A percentile compares a stretch with the other conserved stretches of the same genome.
phyloP scores from a whole-genome alignment of 2,113 vertebrate species.

The Catharus bicknelli region DNA sequence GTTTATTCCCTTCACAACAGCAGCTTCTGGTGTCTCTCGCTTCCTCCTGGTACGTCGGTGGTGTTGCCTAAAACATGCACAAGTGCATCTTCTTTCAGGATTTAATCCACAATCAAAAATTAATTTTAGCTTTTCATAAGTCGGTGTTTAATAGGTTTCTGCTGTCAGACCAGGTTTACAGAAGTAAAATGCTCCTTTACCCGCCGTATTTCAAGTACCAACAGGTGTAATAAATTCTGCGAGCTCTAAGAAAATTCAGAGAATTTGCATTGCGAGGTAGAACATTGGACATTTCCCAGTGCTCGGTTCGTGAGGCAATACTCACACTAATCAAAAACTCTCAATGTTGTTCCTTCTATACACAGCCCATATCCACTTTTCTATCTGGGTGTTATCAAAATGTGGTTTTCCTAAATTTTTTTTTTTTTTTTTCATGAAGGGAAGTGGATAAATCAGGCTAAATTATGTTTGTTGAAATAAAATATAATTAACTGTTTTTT shows the following conservation, averaged over 20 bases:
- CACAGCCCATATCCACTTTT: not conserved
- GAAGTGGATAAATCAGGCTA: not conserved
- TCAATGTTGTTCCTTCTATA: rapidly evolving
- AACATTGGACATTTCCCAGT: rapidly evolving
- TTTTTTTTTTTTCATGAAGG: not conserved
- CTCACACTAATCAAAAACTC: rapidly evolving
- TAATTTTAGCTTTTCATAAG: not conserved
- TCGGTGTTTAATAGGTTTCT: not conserved
- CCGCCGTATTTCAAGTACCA: not conserved
- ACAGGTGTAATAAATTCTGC: rapidly evolving
- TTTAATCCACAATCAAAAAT: not conserved
- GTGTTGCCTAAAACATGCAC: rapidly evolving
- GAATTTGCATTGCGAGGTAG: not conserved
- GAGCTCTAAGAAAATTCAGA: not conserved
- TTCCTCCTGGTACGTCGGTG: rapidly evolving
- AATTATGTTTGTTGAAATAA: not conserved
- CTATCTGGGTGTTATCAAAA: not conserved
- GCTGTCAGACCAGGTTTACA: not conserved
- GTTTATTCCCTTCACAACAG: rapidly evolving
- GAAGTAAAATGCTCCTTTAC: not conserved
- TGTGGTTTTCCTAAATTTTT: not conserved
- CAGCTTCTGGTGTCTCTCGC: rapidly evolving
- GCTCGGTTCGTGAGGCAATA: rapidly evolving
- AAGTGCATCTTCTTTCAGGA: not conserved
- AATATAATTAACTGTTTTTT: not conserved